Percentiles rank a stretch among this genome's conserved stretches.
These are phyloP conservation scores for Sipha maydis DNA, from an alignment of 2,888 invertebrate genomes.

Conservation along the genomic window DNA sequence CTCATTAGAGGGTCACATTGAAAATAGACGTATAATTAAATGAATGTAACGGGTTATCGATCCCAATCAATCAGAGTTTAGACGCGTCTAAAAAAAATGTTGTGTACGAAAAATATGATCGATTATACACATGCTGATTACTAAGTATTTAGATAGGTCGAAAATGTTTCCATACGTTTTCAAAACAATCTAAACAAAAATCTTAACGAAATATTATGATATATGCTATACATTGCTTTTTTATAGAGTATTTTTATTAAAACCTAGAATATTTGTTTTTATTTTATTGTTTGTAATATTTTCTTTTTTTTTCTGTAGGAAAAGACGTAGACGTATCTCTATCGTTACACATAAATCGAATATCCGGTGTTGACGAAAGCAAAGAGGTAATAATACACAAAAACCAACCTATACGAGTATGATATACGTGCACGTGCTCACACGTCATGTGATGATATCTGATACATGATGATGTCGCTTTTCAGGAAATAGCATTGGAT, in stretches of 20 bases:
- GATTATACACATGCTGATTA: neutral
- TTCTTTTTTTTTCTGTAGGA: conserved; percentile 65
- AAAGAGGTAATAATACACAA: conserved; percentile 70
- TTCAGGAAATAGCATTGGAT: conserved; percentile 75
- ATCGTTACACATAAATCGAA: conserved; percentile 73
- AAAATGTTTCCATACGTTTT: neutral
- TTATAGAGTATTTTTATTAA: neutral
- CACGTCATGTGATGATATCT: neutral
- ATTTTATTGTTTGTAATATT: neutral
- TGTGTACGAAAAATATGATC: neutral
- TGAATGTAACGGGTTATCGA: neutral
- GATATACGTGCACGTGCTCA: neutral
- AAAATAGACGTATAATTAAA: conserved; percentile 22
- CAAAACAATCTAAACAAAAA: neutral
- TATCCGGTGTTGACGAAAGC: conserved; percentile 75
- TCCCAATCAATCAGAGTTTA: neutral
- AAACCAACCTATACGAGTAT: neutral
- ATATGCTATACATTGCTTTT: neutral
- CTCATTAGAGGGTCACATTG: neutral
- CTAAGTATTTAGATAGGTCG: too few relatives aligned
- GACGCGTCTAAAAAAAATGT: neutral
- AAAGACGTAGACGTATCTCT: conserved; percentile 73
- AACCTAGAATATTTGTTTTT: neutral
- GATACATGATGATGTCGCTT: too few relatives aligned
- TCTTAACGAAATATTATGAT: neutral